phyloP scores from a whole-genome alignment of 1,140 invertebrate species.

The Pollicipes pollicipes region DNA sequence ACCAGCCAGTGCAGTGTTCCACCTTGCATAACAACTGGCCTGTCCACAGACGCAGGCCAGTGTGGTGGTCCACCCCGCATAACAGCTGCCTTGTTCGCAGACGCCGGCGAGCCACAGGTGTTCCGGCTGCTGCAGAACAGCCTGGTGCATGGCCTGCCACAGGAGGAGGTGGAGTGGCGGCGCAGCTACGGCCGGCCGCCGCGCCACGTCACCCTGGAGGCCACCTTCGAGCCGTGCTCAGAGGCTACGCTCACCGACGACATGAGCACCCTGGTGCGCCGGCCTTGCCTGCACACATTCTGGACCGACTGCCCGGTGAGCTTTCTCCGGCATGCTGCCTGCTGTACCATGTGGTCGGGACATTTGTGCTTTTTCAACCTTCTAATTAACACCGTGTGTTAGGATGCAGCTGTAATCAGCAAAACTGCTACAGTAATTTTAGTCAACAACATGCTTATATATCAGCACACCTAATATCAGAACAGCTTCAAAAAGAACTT shows the following conservation, averaged over 20 bases:
- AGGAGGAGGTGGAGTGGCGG: slow-evolving; percentile 75
- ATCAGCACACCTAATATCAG: too few species aligned
- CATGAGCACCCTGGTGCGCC: slow-evolving; percentile 41
- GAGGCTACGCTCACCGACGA: slow-evolving; percentile 34
- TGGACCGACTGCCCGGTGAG: slow-evolving; percentile 82
- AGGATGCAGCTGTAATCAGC: too few species aligned
- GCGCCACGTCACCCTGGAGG: slow-evolving; percentile 64
- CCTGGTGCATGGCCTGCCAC: slow-evolving; percentile 55
- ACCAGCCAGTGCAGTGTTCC: background rate
- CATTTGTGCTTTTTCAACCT: too few species aligned
- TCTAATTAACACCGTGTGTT: too few species aligned
- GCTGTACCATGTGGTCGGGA: background rate
- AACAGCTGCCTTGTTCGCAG: slow-evolving; percentile 74
- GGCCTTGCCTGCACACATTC: slow-evolving; percentile 82
- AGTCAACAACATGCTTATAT: too few species aligned
- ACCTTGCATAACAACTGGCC: too few species aligned
- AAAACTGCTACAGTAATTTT: too few species aligned
- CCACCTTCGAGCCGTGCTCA: slow-evolving; percentile 59
- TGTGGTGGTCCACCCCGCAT: slow-evolving; percentile 54
- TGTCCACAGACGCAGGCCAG: background rate
- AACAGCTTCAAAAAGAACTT: too few species aligned
- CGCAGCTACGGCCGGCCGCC: slow-evolving; percentile 59
- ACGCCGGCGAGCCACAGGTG: slow-evolving; percentile 69
- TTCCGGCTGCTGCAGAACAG: slow-evolving; percentile 62
- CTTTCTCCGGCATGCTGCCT: slow-evolving; percentile 14